These are phyloP conservation scores for Pterocles orientalis DNA, from an alignment of 2,113 vertebrate genomes.

Conservation along the genomic window DNA sequence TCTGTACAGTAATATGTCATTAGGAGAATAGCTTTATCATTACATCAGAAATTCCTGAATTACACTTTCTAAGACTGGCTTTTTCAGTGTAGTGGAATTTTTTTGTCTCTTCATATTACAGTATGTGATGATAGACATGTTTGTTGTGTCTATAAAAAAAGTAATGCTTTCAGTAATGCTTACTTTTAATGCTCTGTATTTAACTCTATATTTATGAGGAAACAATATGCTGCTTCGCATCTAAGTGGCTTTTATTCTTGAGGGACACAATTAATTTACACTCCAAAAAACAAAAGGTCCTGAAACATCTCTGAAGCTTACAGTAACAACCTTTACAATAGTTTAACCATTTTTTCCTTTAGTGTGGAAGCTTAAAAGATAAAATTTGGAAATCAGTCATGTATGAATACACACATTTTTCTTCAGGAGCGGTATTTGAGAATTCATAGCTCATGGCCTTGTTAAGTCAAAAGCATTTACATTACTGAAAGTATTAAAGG, in stretches of 20 bases:
- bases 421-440: neutral
- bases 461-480: conserved; percentile 36
- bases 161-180: neutral
- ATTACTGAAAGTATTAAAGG: conserved; percentile 16
- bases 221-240: neutral
- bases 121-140: neutral
- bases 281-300: neutral
- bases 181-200: neutral
- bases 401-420: neutral
- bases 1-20: neutral
- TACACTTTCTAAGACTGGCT: neutral
- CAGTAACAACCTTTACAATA: neutral
- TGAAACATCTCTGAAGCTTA: neutral
- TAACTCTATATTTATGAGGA: neutral
- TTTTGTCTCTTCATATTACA: neutral
- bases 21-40: neutral
- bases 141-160: neutral
- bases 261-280: neutral
- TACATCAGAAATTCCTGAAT: neutral
- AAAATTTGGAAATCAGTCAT: neutral
- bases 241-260: neutral
- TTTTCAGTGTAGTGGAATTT: neutral
- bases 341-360: neutral
- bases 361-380: neutral
- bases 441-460: neutral